Evolutionary conservation across 2,797 vertebrate genomes (phyloP).

Genomic region (Caiman crocodilus): DNA sequence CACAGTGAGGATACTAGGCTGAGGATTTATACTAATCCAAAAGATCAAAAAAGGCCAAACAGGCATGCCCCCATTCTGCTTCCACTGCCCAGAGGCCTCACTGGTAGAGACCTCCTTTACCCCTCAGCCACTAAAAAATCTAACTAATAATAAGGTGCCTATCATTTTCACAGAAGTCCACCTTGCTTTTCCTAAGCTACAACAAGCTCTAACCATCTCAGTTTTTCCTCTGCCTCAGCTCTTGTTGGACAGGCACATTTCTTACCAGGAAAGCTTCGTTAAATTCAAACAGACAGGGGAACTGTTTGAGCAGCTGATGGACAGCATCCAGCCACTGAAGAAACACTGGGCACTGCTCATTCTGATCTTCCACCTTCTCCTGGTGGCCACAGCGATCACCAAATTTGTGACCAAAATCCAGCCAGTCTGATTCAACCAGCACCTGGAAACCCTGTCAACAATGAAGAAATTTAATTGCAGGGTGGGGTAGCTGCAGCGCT

Average conservation of each 20-base stretch:
- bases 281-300: conserved; percentile 98
- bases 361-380: conserved; percentile 95
- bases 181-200: neutral
- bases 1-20: neutral
- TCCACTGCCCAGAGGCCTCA: neutral
- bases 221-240: neutral
- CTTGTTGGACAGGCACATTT: neutral
- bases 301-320: conserved; percentile 98
- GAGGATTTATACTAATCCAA: neutral
- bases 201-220: accelerated
- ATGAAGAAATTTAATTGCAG: neutral
- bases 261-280: conserved; percentile 98
- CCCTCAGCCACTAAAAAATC: neutral
- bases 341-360: conserved; percentile 98
- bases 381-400: conserved; percentile 98
- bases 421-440: conserved; percentile 96
- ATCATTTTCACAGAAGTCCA: neutral
- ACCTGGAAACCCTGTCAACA: conserved; percentile 95
- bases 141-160: neutral
- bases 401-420: conserved; percentile 98
- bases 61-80: neutral
- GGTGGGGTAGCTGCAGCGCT: neutral
- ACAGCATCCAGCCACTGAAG: conserved; percentile 98
- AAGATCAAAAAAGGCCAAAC: neutral
- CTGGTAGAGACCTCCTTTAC: neutral